Conservation (phyloP, 2,797 vertebrate species). For the Alauda arvensis region DNA sequence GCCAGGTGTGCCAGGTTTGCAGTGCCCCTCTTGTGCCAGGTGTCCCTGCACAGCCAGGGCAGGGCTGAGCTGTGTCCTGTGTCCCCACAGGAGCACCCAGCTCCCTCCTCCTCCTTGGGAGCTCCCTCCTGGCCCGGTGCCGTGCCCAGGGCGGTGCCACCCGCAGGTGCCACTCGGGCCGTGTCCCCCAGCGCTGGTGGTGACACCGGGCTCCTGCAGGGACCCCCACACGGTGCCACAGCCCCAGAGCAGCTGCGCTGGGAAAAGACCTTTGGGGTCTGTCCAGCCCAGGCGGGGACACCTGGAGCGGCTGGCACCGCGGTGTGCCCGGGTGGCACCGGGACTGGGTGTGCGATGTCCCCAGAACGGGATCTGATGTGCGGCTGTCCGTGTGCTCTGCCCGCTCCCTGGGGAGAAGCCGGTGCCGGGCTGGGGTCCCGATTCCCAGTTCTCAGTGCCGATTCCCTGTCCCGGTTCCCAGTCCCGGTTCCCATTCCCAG, state of each 20-base stretch:
- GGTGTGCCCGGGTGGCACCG: no score
- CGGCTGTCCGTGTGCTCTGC: not conserved
- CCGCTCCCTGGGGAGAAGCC: accelerated
- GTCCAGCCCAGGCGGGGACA: not conserved
- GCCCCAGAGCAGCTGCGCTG: accelerated
- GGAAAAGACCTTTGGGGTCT: accelerated
- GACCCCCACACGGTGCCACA: accelerated
- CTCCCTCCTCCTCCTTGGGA: not conserved
- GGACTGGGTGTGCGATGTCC: no score
- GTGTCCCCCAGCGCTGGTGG: not conserved
- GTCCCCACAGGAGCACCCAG: not conserved
- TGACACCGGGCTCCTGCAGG: not conserved
- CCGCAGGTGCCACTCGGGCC: not conserved
- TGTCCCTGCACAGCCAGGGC: not conserved
- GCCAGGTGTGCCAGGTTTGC: no score
- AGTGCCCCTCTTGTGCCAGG: not conserved
- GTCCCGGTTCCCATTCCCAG: not conserved
- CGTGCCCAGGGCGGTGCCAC: not conserved
- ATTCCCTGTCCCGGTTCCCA: no score
- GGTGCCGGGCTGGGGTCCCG: no score
- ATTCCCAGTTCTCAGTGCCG: not conserved
- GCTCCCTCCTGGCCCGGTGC: not conserved
- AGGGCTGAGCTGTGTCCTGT: not conserved
- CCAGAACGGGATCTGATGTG: no score
- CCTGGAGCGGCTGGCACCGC: not conserved